Evolutionary conservation across 2,888 invertebrate species (phyloP).

Genomic region (Scaptodrosophila latifasciaeformis): DNA sequence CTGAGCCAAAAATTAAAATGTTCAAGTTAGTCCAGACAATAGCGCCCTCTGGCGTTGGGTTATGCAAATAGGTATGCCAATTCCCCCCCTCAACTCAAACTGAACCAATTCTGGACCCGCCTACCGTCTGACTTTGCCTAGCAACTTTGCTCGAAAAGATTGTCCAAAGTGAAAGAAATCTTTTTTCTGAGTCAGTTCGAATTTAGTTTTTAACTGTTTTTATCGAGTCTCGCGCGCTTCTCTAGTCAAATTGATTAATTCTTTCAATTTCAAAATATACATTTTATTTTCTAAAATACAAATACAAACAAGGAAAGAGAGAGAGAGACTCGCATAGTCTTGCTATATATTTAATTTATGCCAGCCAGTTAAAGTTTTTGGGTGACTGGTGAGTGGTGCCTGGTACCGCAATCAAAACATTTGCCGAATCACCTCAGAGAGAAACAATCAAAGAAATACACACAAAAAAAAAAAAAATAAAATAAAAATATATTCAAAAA

Average conservation of each 20-base stretch:
- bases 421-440: slow-evolving; percentile 39
- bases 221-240: slow-evolving; percentile 37
- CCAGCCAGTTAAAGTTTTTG: slow-evolving; percentile 30
- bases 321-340: slow-evolving; percentile 6
- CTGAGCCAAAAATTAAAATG: no score
- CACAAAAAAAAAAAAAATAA: not conserved
- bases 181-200: slow-evolving; percentile 20
- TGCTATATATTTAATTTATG: slow-evolving; percentile 49
- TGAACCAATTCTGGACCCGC: not conserved
- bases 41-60: slow-evolving; percentile 1
- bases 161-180: slow-evolving; percentile 35
- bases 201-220: slow-evolving; percentile 32
- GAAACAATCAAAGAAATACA: slow-evolving; percentile 49
- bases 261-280: slow-evolving; percentile 42
- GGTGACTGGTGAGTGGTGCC: slow-evolving; percentile 39
- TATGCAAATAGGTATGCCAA: slow-evolving; percentile 4
- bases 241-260: slow-evolving; percentile 51
- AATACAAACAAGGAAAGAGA: slow-evolving; percentile 23
- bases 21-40: slow-evolving; percentile 9
- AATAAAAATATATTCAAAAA: slow-evolving; percentile 19
- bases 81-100: not conserved
- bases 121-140: not conserved
- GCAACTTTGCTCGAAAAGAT: not conserved
- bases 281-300: slow-evolving; percentile 11
- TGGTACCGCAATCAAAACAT: slow-evolving; percentile 48